phyloP scores from a whole-genome alignment of 2,113 vertebrate genomes.

The Ciconia maguari region DNA sequence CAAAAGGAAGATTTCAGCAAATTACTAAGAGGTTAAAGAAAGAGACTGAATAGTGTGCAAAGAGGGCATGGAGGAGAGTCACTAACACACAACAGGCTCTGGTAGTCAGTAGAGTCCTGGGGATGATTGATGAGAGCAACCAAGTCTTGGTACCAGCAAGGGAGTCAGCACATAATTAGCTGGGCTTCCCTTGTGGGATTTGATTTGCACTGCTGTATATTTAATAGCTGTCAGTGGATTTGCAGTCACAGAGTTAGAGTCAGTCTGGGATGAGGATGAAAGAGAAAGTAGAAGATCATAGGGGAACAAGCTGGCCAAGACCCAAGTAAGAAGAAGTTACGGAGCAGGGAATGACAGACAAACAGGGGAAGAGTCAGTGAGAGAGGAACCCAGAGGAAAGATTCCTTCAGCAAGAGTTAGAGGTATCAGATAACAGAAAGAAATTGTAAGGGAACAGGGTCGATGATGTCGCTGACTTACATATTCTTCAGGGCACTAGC shows the following conservation, averaged over 20 bases:
- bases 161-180: constrained; percentile 26
- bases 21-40: not conserved
- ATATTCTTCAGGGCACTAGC: not conserved
- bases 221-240: constrained; percentile 18
- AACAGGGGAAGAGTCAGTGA: not conserved
- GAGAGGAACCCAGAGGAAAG: not conserved
- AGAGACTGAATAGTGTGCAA: not conserved
- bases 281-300: constrained; percentile 14
- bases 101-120: not conserved
- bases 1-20: constrained; percentile 29
- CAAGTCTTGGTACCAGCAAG: constrained; percentile 14
- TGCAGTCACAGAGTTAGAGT: not conserved
- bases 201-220: constrained; percentile 38
- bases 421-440: not conserved
- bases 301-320: constrained; percentile 3
- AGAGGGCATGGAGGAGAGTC: not conserved
- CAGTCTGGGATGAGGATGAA: constrained; percentile 23
- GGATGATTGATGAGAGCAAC: constrained; percentile 25
- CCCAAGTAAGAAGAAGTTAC: not conserved
- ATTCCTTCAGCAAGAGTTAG: not conserved
- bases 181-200: not conserved
- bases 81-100: not conserved
- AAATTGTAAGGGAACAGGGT: not conserved
- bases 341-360: not conserved
- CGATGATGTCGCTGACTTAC: not conserved